Conservation (phyloP, 2,113 vertebrate species). For the Todiramphus chloris region DNA sequence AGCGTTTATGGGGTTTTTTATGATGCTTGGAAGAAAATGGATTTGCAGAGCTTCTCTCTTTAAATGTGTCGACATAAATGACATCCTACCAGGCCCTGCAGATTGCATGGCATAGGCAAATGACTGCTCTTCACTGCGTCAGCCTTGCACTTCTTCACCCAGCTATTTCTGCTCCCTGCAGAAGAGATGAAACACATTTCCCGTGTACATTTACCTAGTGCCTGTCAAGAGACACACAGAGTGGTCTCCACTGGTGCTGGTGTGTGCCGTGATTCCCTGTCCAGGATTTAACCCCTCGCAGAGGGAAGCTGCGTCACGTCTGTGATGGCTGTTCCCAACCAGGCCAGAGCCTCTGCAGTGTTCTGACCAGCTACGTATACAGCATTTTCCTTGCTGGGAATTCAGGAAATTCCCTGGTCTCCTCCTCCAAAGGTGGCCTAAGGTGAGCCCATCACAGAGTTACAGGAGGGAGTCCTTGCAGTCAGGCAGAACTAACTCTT, state of each 20-base stretch:
- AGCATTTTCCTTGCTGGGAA: background rate
- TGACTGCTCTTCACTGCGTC: slow-evolving; percentile 55
- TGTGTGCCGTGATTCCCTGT: background rate
- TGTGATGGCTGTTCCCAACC: background rate
- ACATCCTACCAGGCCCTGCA: slow-evolving; percentile 39
- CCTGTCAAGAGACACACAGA: background rate
- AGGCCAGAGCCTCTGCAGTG: background rate
- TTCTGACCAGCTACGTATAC: background rate
- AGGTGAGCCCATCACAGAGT: background rate
- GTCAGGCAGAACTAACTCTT: background rate
- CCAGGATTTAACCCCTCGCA: background rate
- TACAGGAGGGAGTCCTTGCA: background rate
- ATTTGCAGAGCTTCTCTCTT: slow-evolving; percentile 36
- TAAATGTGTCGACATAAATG: slow-evolving; percentile 57
- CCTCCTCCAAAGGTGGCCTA: background rate
- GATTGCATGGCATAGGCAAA: slow-evolving; percentile 42
- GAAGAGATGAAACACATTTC: slow-evolving; percentile 35
- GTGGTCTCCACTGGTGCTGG: background rate
- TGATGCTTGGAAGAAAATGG: slow-evolving; percentile 21
- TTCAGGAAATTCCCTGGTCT: background rate
- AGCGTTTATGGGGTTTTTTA: background rate
- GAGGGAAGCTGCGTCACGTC: background rate
- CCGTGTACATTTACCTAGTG: background rate
- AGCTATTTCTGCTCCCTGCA: slow-evolving; percentile 22
- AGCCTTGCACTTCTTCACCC: slow-evolving; percentile 5